Base-by-base conservation (phyloP, 2,797 vertebrate species). In the Apodemus agrarius region DNA sequence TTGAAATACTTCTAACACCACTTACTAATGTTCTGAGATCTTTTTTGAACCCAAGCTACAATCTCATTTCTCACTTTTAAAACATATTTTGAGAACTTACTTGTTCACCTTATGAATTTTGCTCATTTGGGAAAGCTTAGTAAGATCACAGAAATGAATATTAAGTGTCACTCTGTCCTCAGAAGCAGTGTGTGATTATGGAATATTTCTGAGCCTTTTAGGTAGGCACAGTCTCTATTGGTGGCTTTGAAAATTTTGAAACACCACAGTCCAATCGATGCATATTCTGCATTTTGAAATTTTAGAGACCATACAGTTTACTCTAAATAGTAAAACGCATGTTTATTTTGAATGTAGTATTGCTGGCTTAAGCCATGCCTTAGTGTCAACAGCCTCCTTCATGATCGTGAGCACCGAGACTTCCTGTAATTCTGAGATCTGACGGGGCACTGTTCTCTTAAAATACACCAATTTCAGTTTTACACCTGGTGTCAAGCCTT, bases 181-280 rank as follows among this genome's bases (percentile, higher is more conserved):
- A 46, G 88, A 37, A 57, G 63, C 24, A 46, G 59, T 54, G 54
- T 37, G 19, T 74, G 14, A 90, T 78, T 87, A 37, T 34, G 12
- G 72, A 87, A 67, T 63, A 34, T 95, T 90, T 81, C 14, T 80
- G 54, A 82, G 63, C 90, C 1, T 12, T 93, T 61, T 59, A 34
- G 10, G n/a, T 93, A 46, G 12, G 67, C 89, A 46, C 29, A 22
- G 43, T 88, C 22, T 82, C 24, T 65, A 67, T 89, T 59, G 67
- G 75, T 37, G 49, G 34, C 5, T 90, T 89, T 83, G 46, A 57
- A 93, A 93, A 92, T 76, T 96, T 79, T 94, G 59, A 95, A 90
- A 75, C 37, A 21, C 49, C 9, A 76, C 43, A 43, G 17, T 46
- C 76, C 46, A 90, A 59, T 26, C 19, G 89, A 95, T 65, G 24